phyloP scores from a whole-genome alignment of 2,888 invertebrate species.

The Cataglyphis rosenhaueri region DNA sequence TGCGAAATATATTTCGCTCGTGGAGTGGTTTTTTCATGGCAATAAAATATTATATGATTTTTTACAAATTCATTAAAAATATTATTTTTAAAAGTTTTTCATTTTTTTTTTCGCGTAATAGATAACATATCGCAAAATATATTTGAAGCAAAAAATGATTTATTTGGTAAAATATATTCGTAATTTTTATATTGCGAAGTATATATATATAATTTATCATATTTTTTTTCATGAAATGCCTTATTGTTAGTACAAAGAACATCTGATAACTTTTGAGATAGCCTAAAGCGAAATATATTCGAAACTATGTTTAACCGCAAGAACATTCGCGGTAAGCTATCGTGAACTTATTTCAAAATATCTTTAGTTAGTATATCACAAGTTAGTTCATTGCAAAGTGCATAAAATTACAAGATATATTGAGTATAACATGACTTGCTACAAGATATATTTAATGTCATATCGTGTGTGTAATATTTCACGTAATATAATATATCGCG shows the following conservation, averaged over 20 bases:
- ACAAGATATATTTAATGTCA: neutral
- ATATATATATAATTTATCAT: neutral
- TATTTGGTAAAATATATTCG: neutral
- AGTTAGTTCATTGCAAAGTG: conserved; percentile 17
- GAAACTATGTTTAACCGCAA: conserved; percentile 28
- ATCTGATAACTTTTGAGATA: conserved; percentile 10
- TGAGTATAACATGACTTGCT: neutral
- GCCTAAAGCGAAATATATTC: neutral
- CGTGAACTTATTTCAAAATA: conserved; percentile 24
- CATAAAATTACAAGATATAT: conserved; percentile 10
- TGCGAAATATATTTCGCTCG: neutral
- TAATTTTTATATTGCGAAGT: conserved; percentile 12
- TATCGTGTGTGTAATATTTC: neutral
- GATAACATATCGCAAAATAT: neutral
- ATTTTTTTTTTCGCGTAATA: conserved; percentile 3
- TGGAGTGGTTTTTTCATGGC: conserved; percentile 7
- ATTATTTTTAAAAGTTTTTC: neutral
- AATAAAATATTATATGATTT: conserved; percentile 13
- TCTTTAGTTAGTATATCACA: neutral
- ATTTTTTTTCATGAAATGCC: neutral
- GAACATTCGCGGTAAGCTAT: neutral
- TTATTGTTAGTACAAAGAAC: neutral
- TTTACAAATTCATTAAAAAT: neutral
- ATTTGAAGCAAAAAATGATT: neutral
- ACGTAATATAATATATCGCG: neutral